Evolutionary conservation across 2,797 vertebrate species (phyloP), one percentile per base, ranked within the genome.

Genomic region (Rhabdophis nuchalis): DNA sequence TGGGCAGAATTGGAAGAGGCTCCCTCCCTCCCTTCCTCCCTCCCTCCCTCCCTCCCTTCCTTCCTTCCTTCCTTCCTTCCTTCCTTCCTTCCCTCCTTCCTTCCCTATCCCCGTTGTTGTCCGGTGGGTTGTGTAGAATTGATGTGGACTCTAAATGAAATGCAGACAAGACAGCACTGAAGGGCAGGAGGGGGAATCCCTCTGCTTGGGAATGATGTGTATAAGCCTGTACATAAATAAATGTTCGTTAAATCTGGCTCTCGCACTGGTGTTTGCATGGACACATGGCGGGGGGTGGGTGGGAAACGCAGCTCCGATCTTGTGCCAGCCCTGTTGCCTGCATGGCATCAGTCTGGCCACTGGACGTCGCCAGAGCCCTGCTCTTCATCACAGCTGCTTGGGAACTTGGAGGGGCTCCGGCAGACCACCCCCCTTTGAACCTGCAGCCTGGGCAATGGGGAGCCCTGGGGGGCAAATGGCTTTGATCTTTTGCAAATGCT

Each of bases 141-240:
- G 0, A 18, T 0, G 0, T 52, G 1, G 86, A 57, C 32, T 16
- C 0, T 93, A 88, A 32, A 93, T 82, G 86, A 90, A 85, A 85
- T 92, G 87, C 93, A 72, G 60, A 10, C 3, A 50, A 87, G 93
- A 41, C n/a, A 86, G 95, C 95, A 53, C 91, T 88, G 93, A 93
- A 88, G 87, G 18, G 0, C 0, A 77, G 91, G 91, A 89, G 91
- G 68, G 58, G 6, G 0, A 23, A 52, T 46, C 89, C 92, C 54
- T 16, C 23, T 85, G 54, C 92, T 25, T 93, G 95, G 94, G 89
- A 52, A 82, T 16, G 89, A 93, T 96, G 91, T 93, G 96, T 94
- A 96, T 95, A 96, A 93, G 96, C 86, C 92, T 97, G 96, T 96
- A 96, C 95, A 96, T 95, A 97, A 97, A 97, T 96, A 97, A 97